Evolutionary conservation across 2,113 vertebrate species (phyloP).

Genomic region (Esox niger): DNA sequence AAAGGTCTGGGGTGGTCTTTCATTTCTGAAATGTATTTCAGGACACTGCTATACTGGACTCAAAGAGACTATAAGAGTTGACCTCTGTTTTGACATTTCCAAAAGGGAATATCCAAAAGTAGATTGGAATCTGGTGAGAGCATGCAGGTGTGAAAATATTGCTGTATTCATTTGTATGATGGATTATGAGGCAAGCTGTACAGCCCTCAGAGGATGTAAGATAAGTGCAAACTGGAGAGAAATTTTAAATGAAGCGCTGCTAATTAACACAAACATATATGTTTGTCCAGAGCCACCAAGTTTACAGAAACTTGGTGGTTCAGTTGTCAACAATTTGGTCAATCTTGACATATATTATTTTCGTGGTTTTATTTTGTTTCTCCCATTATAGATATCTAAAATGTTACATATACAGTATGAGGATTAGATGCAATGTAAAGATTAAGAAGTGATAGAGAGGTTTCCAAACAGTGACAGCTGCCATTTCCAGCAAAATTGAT

Average conservation of each 20-base stretch:
- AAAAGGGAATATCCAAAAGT: not conserved
- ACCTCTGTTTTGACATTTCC: conserved; percentile 36
- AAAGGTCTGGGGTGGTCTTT: conserved; percentile 17
- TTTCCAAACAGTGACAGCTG: conserved; percentile 17
- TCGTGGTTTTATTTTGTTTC: conserved; percentile 46
- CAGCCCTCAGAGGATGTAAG: conserved; percentile 47
- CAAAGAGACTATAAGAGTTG: conserved; percentile 9
- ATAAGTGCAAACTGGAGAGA: conserved; percentile 18
- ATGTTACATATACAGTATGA: not conserved
- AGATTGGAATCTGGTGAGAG: conserved; percentile 48
- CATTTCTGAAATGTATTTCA: conserved; percentile 10
- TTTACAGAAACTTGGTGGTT: conserved; percentile 41
- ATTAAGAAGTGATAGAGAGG: conserved; percentile 32
- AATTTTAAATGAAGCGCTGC: conserved; percentile 30
- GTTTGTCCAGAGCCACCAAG: conserved; percentile 17
- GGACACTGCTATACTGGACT: conserved; percentile 20
- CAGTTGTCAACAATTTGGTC: conserved; percentile 24
- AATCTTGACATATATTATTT: conserved; percentile 48
- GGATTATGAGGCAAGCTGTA: conserved; percentile 43
- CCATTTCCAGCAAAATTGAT: conserved; percentile 34
- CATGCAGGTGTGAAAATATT: conserved; percentile 50
- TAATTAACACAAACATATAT: conserved; percentile 29
- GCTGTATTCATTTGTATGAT: conserved; percentile 62
- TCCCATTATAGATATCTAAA: conserved; percentile 18
- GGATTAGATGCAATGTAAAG: conserved; percentile 31